phyloP scores from a whole-genome alignment of 2,113 vertebrate species.

The Chamaetylas fuelleborni region DNA sequence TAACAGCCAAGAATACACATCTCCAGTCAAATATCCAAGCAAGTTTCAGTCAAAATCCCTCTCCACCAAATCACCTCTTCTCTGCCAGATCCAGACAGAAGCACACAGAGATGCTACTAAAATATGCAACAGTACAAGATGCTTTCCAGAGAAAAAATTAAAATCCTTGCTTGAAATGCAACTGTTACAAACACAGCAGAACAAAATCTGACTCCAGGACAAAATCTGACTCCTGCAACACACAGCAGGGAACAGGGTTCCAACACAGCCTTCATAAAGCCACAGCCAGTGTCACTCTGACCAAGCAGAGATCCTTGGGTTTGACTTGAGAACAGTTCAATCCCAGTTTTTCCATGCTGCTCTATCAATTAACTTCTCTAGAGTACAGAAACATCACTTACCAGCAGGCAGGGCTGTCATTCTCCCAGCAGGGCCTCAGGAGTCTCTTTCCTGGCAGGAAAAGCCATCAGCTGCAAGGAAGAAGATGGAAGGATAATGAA shows the following conservation, averaged over 20 bases:
- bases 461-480: not conserved
- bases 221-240: not conserved
- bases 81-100: not conserved
- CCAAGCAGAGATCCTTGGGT: not conserved
- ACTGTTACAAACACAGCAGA: not conserved
- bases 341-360: not conserved
- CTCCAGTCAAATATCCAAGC: not conserved
- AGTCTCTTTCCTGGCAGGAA: not conserved
- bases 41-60: not conserved
- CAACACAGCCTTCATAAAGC: not conserved
- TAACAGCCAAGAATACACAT: not conserved
- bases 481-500: not conserved
- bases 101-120: not conserved
- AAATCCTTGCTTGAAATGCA: not conserved
- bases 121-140: not conserved
- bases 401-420: not conserved
- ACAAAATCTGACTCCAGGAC: not conserved
- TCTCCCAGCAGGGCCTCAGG: not conserved
- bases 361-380: not conserved
- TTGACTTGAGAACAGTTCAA: not conserved
- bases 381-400: not conserved
- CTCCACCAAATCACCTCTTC: not conserved
- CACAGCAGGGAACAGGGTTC: accelerated
- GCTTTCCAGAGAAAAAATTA: not conserved
- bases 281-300: not conserved